Evolutionary conservation across 2,797 vertebrate species (phyloP).

Genomic region (Chelonia mydas): DNA sequence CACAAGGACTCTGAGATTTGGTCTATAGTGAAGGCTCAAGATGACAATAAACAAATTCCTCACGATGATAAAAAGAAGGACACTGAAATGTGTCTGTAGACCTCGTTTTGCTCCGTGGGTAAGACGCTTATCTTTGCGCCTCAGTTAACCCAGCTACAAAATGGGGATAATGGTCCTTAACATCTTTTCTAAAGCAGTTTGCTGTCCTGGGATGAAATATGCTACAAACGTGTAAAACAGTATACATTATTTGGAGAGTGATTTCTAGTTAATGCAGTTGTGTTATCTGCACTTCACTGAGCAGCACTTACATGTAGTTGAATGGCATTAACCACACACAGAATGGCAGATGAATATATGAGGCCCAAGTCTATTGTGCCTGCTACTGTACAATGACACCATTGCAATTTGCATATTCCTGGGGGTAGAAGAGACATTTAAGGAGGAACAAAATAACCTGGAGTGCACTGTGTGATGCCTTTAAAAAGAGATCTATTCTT

Average conservation of each 20-base stretch:
- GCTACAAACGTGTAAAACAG: accelerated
- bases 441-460: not conserved
- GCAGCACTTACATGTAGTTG: not conserved
- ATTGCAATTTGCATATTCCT: not conserved
- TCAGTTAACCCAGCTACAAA: not conserved
- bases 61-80: not conserved
- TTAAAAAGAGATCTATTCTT: not conserved
- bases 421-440: not conserved
- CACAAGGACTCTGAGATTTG: not conserved
- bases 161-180: not conserved
- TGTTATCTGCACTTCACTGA: not conserved
- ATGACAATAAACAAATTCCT: not conserved
- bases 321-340: not conserved
- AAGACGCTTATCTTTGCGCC: not conserved
- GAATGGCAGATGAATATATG: not conserved
- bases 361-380: not conserved
- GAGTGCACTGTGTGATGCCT: not conserved
- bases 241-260: not conserved
- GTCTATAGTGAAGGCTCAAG: not conserved
- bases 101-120: not conserved
- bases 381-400: not conserved
- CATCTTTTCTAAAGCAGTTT: not conserved
- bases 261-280: not conserved
- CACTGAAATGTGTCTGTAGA: not conserved
- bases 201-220: not conserved